Conservation (phyloP, 2,888 invertebrate species). For the Parascotia fuliginaria region DNA sequence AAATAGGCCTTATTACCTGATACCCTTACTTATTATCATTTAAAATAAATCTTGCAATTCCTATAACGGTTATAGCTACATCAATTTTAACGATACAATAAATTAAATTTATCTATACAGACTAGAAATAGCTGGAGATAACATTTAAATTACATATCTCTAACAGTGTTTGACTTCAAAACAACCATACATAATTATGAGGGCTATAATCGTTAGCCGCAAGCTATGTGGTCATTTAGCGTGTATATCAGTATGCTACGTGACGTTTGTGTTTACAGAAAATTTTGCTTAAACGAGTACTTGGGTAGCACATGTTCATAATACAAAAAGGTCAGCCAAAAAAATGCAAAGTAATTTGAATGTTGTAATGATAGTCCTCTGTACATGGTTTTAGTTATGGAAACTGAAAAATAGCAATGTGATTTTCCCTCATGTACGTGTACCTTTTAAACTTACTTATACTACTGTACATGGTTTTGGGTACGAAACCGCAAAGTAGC, state of each 20-base stretch:
- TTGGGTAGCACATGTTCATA: conserved; percentile 2
- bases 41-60: background rate
- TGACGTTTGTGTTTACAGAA: conserved; percentile 24
- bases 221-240: conserved; percentile 36
- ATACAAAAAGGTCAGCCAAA: background rate
- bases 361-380: no score
- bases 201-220: conserved; percentile 32
- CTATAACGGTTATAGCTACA: background rate
- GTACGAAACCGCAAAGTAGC: no score
- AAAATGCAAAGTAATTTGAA: no score
- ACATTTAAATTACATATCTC: background rate
- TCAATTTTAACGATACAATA: background rate
- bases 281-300: conserved; percentile 4
- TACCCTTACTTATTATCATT: no score
- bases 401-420: no score
- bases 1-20: no score
- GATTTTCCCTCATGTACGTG: no score
- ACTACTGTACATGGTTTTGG: no score
- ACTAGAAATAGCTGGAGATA: background rate
- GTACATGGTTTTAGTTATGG: no score
- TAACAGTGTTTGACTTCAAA: background rate
- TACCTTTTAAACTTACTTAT: no score
- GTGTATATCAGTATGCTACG: conserved; percentile 38
- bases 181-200: background rate
- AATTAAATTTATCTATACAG: background rate